These are phyloP conservation scores for Drosophila demipolita DNA, from an alignment of 2,888 invertebrate genomes.

Conservation along the genomic window DNA sequence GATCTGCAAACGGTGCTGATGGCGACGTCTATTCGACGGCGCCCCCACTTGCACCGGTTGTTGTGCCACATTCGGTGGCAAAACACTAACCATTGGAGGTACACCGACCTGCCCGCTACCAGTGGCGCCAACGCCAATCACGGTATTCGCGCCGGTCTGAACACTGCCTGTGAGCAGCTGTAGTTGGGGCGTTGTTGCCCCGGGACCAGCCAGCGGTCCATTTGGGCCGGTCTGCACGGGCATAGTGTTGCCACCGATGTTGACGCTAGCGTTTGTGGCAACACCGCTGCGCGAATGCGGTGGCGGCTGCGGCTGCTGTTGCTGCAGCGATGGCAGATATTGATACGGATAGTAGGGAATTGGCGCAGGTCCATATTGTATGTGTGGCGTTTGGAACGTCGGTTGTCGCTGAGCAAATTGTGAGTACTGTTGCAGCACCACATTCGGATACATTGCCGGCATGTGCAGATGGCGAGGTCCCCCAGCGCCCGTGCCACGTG, in stretches of 20 bases:
- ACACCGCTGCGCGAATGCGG: slow-evolving; percentile 78
- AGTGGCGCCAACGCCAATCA: slow-evolving; percentile 83
- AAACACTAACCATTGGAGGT: slow-evolving; percentile 72
- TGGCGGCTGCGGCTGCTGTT: slow-evolving; percentile 76
- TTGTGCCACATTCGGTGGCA: slow-evolving; percentile 59
- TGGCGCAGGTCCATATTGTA: slow-evolving; percentile 72
- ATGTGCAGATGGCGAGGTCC: slow-evolving; percentile 76
- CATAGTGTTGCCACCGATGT: slow-evolving; percentile 67
- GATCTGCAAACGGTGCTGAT: slow-evolving; percentile 84
- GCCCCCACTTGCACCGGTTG: slow-evolving; percentile 59
- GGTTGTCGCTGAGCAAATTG: slow-evolving; percentile 76
- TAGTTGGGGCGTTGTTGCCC: slow-evolving; percentile 72
- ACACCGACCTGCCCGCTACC: slow-evolving; percentile 75
- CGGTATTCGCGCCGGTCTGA: slow-evolving; percentile 85
- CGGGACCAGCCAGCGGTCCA: slow-evolving; percentile 76
- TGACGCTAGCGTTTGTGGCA: slow-evolving; percentile 69
- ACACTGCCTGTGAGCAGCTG: slow-evolving; percentile 73
- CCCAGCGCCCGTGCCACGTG: slow-evolving; percentile 46
- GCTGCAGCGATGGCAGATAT: slow-evolving; percentile 63
- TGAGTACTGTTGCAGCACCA: slow-evolving; percentile 77
- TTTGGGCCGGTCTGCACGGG: slow-evolving; percentile 80
- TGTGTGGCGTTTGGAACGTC: slow-evolving; percentile 72
- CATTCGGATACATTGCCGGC: slow-evolving; percentile 79
- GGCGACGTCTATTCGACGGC: slow-evolving; percentile 76
- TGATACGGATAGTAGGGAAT: slow-evolving; percentile 68